Conservation (phyloP, 2,888 invertebrate genomes). For the Cantharis nigra region DNA sequence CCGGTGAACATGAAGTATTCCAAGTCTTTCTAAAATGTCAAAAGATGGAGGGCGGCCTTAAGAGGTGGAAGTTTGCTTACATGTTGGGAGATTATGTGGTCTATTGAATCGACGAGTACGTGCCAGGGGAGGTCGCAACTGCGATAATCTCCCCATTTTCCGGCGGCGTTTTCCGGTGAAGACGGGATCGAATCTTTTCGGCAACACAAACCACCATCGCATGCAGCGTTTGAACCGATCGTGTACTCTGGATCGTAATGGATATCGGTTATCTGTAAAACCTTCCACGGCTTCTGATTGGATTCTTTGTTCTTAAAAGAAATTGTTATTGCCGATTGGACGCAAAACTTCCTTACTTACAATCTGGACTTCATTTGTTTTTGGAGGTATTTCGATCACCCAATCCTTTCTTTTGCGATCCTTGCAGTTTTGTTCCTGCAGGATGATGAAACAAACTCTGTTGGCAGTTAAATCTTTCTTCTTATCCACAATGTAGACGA, state of each 20-base stretch:
- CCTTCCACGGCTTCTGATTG: constrained; percentile 26
- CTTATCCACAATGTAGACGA: constrained; percentile 63
- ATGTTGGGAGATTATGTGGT: constrained; percentile 27
- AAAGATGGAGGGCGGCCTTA: background rate
- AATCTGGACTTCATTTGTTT: constrained; percentile 53
- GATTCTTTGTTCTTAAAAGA: constrained; percentile 18
- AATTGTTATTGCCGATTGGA: background rate
- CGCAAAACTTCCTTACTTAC: background rate
- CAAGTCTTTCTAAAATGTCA: constrained; percentile 50
- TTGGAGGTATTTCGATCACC: constrained; percentile 38
- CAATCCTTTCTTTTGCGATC: constrained; percentile 41
- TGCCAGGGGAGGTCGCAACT: constrained; percentile 76
- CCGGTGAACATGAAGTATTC: constrained; percentile 82
- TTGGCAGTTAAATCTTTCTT: constrained; percentile 58
- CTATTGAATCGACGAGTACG: constrained; percentile 64
- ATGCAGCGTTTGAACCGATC: constrained; percentile 67
- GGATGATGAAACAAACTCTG: constrained; percentile 61
- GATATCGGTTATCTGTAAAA: constrained; percentile 74
- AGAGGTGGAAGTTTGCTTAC: constrained; percentile 9
- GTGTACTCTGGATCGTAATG: constrained; percentile 77
- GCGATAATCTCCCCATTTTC: constrained; percentile 80
- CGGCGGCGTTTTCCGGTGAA: constrained; percentile 57
- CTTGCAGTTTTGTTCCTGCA: constrained; percentile 55
- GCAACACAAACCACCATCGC: constrained; percentile 78
- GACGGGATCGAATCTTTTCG: constrained; percentile 56